Evolutionary conservation across 1,140 invertebrate species (phyloP).

Genomic region (Neotoxoptera formosana): DNA sequence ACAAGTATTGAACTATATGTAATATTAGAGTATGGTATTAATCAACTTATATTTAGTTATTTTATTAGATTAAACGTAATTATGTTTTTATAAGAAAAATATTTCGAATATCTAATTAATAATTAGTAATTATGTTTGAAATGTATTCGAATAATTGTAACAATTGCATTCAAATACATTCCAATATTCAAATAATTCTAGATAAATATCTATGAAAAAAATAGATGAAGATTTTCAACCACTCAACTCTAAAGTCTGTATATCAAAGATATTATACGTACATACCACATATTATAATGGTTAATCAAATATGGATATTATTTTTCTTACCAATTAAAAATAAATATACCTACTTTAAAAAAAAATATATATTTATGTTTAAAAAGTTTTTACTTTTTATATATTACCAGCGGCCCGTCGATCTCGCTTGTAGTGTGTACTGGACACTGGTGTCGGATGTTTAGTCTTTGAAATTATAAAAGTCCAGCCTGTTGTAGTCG

Average conservation of each 20-base stretch:
- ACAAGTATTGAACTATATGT: too few relatives aligned
- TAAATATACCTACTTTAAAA: too few relatives aligned
- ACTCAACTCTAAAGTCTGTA: not conserved
- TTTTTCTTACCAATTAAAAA: too few relatives aligned
- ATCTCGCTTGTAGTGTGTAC: too few relatives aligned
- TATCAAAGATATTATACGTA: too few relatives aligned
- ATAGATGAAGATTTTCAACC: not conserved
- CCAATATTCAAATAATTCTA: not conserved
- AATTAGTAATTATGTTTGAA: not conserved
- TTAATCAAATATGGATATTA: too few relatives aligned
- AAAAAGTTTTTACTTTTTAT: not conserved
- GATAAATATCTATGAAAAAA: not conserved
- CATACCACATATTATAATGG: not conserved
- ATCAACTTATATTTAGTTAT: not conserved
- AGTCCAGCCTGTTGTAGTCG: too few relatives aligned
- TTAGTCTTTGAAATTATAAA: too few relatives aligned
- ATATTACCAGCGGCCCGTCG: too few relatives aligned
- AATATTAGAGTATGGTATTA: not conserved
- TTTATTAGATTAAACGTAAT: not conserved
- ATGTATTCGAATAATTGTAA: not conserved
- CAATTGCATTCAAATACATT: not conserved
- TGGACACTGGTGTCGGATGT: too few relatives aligned
- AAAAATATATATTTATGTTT: not conserved
- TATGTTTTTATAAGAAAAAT: not conserved
- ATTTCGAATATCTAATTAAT: not conserved